Conservation (phyloP, 2,888 invertebrate genomes). For the Drosophila eohydei region DNA sequence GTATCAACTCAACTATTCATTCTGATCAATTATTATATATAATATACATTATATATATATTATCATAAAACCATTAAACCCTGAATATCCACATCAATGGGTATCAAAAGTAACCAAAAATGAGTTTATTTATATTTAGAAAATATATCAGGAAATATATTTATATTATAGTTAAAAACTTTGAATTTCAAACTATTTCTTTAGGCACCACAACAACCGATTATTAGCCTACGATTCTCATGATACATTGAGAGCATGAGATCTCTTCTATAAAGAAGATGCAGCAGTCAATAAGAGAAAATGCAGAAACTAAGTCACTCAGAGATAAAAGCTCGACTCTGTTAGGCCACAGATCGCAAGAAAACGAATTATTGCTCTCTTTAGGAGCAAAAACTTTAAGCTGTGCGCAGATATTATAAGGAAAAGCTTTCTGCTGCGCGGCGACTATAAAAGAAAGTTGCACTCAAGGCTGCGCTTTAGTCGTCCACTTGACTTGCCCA, state of each 20-base stretch:
- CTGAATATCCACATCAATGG: too few species aligned
- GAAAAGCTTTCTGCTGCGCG: slow-evolving; percentile 30
- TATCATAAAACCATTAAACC: too few species aligned
- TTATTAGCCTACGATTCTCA: too few species aligned
- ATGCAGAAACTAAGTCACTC: slow-evolving; percentile 19
- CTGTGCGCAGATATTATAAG: slow-evolving; percentile 1
- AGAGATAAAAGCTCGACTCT: slow-evolving; percentile 13
- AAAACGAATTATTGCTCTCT: background rate
- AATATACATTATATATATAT: too few species aligned
- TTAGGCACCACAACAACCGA: too few species aligned
- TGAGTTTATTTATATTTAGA: too few species aligned
- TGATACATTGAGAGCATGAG: background rate
- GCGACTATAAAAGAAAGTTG: slow-evolving; percentile 37
- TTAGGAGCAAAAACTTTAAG: slow-evolving; percentile 24
- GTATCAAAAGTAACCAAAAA: too few species aligned
- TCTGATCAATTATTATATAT: too few species aligned
- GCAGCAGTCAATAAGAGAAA: background rate
- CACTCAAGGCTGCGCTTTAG: slow-evolving; percentile 33
- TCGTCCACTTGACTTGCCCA: slow-evolving; percentile 23
- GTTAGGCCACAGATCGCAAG: background rate
- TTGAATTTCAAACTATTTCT: too few species aligned
- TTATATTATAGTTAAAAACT: too few species aligned
- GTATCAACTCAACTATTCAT: too few species aligned
- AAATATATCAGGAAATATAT: too few species aligned
- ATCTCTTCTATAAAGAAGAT: background rate